Conservation (phyloP, 2,888 invertebrate genomes). For the Plebejus melissa region DNA sequence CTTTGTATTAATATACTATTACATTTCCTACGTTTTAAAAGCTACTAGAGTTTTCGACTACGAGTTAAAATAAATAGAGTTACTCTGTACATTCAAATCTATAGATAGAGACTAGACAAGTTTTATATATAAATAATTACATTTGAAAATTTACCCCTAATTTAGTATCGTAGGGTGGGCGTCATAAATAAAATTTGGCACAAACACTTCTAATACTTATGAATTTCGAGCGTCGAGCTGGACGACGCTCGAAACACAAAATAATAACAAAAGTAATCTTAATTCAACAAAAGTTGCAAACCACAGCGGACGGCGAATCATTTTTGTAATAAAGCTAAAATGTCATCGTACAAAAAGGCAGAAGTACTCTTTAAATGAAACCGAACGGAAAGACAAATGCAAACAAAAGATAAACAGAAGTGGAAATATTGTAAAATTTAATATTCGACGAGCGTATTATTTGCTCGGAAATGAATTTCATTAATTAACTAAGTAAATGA, state of each 20-base stretch:
- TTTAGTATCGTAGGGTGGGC: constrained; percentile 28
- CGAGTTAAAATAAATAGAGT: constrained; percentile 43
- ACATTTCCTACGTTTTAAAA: constrained; percentile 59
- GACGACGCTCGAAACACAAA: constrained; percentile 46
- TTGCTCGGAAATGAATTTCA: constrained; percentile 10
- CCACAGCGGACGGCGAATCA: constrained; percentile 18
- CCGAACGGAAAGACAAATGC: not conserved
- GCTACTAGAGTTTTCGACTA: constrained; percentile 57
- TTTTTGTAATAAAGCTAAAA: constrained; percentile 10
- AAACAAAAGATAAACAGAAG: constrained; percentile 2
- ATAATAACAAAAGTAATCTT: constrained; percentile 21
- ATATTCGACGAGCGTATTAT: constrained; percentile 15
- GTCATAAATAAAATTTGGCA: constrained; percentile 39
- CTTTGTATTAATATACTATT: constrained; percentile 52
- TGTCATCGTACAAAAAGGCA: constrained; percentile 8
- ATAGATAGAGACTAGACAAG: constrained; percentile 37
- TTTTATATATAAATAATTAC: constrained; percentile 34
- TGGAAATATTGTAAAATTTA: constrained; percentile 6
- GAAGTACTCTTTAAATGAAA: not conserved
- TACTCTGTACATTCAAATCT: constrained; percentile 42
- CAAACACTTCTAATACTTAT: constrained; percentile 33
- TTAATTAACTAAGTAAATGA: constrained; percentile 18
- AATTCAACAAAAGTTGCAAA: constrained; percentile 7
- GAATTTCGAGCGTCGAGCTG: constrained; percentile 51
- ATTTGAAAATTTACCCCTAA: constrained; percentile 31